Evolutionary conservation across 1,140 invertebrate genomes (phyloP).

Genomic region (Psix sp.): DNA sequence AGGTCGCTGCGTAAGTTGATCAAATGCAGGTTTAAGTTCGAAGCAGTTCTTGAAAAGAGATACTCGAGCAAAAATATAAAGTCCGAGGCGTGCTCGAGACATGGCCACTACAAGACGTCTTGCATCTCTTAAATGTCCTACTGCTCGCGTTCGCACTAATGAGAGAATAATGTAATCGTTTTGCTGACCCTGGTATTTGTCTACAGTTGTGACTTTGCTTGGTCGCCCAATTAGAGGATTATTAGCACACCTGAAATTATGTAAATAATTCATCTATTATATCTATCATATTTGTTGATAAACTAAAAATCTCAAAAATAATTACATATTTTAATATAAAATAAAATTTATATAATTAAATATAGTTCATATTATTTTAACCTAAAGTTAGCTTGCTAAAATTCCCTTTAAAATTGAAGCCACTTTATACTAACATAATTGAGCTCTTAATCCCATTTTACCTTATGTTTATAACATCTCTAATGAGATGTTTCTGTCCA

Average conservation of each 20-base stretch:
- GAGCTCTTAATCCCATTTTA: background rate
- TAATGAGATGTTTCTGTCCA: constrained; percentile 98
- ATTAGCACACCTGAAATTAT: constrained; percentile 86
- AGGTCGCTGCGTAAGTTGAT: constrained; percentile 87
- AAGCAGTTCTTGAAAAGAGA: constrained; percentile 97
- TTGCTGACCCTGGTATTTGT: constrained; percentile 99
- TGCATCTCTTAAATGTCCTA: constrained; percentile 97
- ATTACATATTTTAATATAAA: too few species aligned
- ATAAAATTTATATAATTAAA: too few species aligned
- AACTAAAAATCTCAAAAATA: constrained; percentile 6
- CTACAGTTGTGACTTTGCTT: constrained; percentile 97
- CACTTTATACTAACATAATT: background rate
- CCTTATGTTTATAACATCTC: constrained; percentile 94
- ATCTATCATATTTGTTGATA: constrained; percentile 3
- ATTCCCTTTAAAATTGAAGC: too few species aligned
- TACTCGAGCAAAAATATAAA: constrained; percentile 97
- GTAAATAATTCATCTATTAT: background rate
- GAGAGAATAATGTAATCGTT: constrained; percentile 99
- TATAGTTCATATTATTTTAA: too few species aligned
- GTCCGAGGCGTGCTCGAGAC: constrained; percentile 96
- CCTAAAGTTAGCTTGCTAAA: too few species aligned
- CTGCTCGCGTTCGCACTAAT: constrained; percentile 95
- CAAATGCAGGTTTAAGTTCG: constrained; percentile 96
- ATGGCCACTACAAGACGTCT: constrained; percentile 97
- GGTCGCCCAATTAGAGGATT: constrained; percentile 98